Percentiles rank a stretch among this genome's conserved stretches.
These are phyloP conservation scores for Bufo gargarizans DNA, from an alignment of 2,113 vertebrate species.

Conservation along the genomic window DNA sequence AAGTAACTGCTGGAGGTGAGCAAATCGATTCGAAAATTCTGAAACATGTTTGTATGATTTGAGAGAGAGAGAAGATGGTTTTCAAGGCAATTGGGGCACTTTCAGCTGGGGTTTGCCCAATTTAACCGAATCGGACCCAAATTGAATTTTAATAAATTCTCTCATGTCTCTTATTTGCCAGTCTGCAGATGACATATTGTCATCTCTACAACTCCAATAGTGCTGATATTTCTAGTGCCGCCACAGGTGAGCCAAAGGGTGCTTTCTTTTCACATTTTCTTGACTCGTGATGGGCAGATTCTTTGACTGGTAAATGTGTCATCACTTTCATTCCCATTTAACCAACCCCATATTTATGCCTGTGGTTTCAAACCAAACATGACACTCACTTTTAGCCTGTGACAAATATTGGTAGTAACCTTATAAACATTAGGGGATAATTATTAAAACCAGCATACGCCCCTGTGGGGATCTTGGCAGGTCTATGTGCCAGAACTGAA, in stretches of 20 bases:
- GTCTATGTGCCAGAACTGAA: no score
- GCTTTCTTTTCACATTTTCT: neutral
- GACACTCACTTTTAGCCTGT: neutral
- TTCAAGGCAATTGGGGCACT: no score
- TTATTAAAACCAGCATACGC: no score
- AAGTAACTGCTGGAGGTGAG: no score
- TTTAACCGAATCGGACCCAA: no score
- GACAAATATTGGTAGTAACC: neutral
- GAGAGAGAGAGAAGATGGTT: no score
- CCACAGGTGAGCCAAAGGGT: neutral
- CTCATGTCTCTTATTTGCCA: neutral
- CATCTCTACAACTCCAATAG: neutral
- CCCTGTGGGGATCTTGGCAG: no score
- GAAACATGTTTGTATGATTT: no score
- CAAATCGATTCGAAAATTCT: no score
- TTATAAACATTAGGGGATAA: neutral
- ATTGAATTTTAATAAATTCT: no score
- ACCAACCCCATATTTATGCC: neutral
- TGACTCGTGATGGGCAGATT: neutral
- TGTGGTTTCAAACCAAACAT: neutral
- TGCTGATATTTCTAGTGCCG: neutral
- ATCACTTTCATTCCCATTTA: no score
- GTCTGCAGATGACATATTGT: neutral
- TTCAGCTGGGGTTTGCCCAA: no score
- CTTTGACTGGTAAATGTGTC: neutral